Evolutionary conservation across 2,797 vertebrate genomes (phyloP), one percentile per base, ranked within the genome.

Genomic region (Leuciscus waleckii): DNA sequence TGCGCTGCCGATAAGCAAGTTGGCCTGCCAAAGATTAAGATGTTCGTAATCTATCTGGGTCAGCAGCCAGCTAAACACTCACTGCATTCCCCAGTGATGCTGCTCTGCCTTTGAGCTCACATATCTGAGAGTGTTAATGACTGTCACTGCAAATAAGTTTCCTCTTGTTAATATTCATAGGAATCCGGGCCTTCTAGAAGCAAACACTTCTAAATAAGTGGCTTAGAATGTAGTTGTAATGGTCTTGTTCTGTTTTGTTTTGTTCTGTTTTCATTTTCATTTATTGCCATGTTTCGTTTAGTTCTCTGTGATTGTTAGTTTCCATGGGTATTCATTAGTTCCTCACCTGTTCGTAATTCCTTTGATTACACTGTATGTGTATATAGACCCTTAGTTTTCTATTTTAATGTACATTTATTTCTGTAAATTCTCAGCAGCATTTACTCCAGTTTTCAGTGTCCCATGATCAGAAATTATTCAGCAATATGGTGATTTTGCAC

Each of bases 1-100:
- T 86, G 35, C 83, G 81, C 65, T 76, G 39, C 67, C 43, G 79
- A 83, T 65, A 73, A 51, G 69, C 74, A 83, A 86, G 81, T 65
- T 73, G 74, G 67, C 76, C 37, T 54, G 75, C 74, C 74, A 83
- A 51, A 74, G 81, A 83, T 87, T 83, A 87, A 86, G 77, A 79
- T 74, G 82, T 46, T 56, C 65, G 29, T 68, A 79, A 35, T 56
- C 69, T 79, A 84, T 84, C 74, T 84, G 49, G 75, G 75, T 84
- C 75, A 79, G 37, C 26, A 70, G 83, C 35, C 37, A 70, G 74
- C 74, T 70, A 69, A 70, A 84, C 65, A 79, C 39, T 43, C 26
- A 78, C 75, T 46, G 49, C 75, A 46, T 29, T 70, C 49, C 49
- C 79, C 9, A 26, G 46, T 10, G 46, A 81, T 41, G 79, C 67